Percentiles rank a stretch among this genome's conserved stretches.
Evolutionary conservation across 2,797 vertebrate species (phyloP).

Genomic region (Gouania willdenowi): DNA sequence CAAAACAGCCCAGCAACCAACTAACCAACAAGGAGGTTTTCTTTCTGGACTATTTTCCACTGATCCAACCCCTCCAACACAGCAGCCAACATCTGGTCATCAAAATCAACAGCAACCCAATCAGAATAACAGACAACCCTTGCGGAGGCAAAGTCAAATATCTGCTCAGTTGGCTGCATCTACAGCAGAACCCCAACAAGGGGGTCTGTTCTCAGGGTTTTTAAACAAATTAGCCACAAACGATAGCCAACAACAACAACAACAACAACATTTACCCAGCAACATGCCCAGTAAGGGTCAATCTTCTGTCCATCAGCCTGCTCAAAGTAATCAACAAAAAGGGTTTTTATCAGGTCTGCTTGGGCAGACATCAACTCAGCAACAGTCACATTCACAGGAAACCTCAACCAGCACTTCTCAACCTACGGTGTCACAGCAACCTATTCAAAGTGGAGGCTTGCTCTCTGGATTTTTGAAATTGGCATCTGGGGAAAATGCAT

Average conservation of each 20-base stretch:
- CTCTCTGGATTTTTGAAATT: constrained; percentile 81
- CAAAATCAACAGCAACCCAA: constrained; percentile 56
- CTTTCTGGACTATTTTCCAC: constrained; percentile 72
- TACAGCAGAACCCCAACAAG: constrained; percentile 63
- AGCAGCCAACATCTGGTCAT: constrained; percentile 39
- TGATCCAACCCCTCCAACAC: constrained; percentile 29
- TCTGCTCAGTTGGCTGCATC: constrained; percentile 45
- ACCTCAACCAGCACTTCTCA: constrained; percentile 32
- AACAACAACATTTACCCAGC: constrained; percentile 41
- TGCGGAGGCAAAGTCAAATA: constrained; percentile 72
- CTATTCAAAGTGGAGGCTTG: constrained; percentile 67
- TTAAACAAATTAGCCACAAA: constrained; percentile 76
- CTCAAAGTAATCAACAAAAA: constrained; percentile 62
- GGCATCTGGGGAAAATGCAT: constrained; percentile 65
- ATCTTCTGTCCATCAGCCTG: constrained; percentile 45
- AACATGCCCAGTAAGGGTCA: constrained; percentile 19
- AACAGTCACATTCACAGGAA: constrained; percentile 47
- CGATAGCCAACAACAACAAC: constrained; percentile 65
- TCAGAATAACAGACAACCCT: constrained; percentile 65
- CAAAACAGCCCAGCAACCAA: constrained; percentile 46
- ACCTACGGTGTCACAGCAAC: constrained; percentile 42
- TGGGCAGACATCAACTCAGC: constrained; percentile 47
- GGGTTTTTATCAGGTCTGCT: constrained; percentile 76
- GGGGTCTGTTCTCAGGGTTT: constrained; percentile 80
- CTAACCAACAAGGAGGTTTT: constrained; percentile 69